Evolutionary conservation across 1,140 invertebrate genomes (phyloP).

Genomic region (Dendroctonus ponderosae): DNA sequence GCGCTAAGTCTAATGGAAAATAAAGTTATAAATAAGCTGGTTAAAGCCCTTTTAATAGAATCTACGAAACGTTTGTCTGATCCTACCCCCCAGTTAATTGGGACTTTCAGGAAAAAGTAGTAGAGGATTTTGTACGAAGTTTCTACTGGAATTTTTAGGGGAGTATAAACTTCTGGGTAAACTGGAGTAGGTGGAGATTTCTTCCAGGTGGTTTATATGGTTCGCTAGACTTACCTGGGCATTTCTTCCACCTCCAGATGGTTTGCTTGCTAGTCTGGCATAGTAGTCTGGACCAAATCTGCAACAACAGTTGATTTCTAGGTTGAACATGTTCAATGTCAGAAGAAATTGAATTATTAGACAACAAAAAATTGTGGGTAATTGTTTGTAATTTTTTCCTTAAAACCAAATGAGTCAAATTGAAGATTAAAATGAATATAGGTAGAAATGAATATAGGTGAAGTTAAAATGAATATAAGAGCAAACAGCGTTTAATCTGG

Average conservation of each 20-base stretch:
- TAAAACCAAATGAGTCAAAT: too few relatives aligned
- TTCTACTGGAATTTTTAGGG: conserved; percentile 60
- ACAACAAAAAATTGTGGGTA: too few relatives aligned
- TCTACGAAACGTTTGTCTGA: neutral
- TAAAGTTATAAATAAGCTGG: too few relatives aligned
- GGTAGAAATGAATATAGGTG: too few relatives aligned
- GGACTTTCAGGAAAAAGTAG: conserved; percentile 48
- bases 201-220: conserved; percentile 46
- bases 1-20: too few relatives aligned
- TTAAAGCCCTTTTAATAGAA: too few relatives aligned
- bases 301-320: conserved; percentile 31
- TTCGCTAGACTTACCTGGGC: conserved; percentile 46
- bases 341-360: too few relatives aligned
- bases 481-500: too few relatives aligned
- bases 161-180: conserved; percentile 60
- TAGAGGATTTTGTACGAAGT: conserved; percentile 67
- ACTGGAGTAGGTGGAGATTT: conserved; percentile 56
- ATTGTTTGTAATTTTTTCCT: too few relatives aligned
- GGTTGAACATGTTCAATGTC: too few relatives aligned
- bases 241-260: conserved; percentile 54
- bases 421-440: too few relatives aligned
- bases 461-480: too few relatives aligned
- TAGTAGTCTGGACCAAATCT: conserved; percentile 78
- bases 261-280: conserved; percentile 62
- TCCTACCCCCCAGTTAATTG: neutral